Evolutionary conservation across 2,888 invertebrate species (phyloP).

Genomic region (Hybos culiciformis): DNA sequence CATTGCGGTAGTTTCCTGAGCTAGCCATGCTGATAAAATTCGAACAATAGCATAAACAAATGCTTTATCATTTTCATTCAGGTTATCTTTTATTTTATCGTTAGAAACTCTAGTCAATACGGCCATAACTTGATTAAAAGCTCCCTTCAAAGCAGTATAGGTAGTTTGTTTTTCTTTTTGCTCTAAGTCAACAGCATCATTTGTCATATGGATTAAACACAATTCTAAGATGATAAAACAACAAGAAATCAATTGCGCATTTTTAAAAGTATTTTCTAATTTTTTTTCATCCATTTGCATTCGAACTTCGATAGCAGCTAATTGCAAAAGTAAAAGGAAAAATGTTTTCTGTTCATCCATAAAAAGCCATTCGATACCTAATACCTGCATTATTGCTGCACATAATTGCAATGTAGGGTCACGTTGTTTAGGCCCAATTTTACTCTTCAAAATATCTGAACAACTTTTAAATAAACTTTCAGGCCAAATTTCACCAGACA

Average conservation of each 20-base stretch:
- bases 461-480: slow-evolving; percentile 67
- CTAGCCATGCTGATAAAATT: slow-evolving; percentile 77
- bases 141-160: slow-evolving; percentile 79
- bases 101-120: slow-evolving; percentile 58
- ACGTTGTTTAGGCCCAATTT: slow-evolving; percentile 74
- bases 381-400: slow-evolving; percentile 61
- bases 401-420: slow-evolving; percentile 78
- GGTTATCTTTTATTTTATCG: slow-evolving; percentile 57
- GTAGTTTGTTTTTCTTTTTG: slow-evolving; percentile 83
- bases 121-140: slow-evolving; percentile 68
- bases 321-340: slow-evolving; percentile 69
- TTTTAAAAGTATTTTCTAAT: slow-evolving; percentile 61
- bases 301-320: slow-evolving; percentile 83
- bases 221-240: slow-evolving; percentile 72
- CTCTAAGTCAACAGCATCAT: slow-evolving; percentile 69
- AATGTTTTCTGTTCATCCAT: slow-evolving; percentile 67
- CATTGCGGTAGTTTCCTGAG: slow-evolving; percentile 81
- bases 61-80: slow-evolving; percentile 54
- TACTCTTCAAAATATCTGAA: slow-evolving; percentile 70
- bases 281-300: slow-evolving; percentile 85
- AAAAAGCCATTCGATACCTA: slow-evolving; percentile 76
- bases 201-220: slow-evolving; percentile 64
- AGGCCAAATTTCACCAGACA: slow-evolving; percentile 67
- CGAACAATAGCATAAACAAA: slow-evolving; percentile 76
- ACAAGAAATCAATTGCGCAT: slow-evolving; percentile 64